Evolutionary conservation across 2,113 vertebrate species (phyloP), one percentile per base, ranked within the genome.

Genomic region (Strix uralensis): DNA sequence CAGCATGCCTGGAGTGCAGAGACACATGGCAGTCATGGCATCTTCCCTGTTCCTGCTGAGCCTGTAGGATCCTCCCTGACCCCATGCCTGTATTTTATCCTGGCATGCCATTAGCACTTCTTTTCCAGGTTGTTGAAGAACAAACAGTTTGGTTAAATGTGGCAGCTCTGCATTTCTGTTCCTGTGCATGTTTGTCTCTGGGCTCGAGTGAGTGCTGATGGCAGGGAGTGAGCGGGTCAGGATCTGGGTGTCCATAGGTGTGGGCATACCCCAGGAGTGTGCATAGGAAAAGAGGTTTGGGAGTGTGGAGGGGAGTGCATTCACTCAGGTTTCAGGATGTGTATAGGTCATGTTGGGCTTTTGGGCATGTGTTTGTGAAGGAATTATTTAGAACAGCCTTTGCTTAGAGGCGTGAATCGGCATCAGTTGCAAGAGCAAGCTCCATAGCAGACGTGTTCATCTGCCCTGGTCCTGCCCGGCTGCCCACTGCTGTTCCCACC

Each of bases 181-280:
- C 26, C 47, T 54, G 44, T 34, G 38, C 3, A 10, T 7, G 15
- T 62, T 51, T 63, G 30, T 42, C 69, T 65, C 36, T 20, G 6
- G 51, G 40, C 8, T 36, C 0, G 0, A 20, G 29, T 5, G 17
- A 38, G 17, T 8, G 23, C 44, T 63, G 67, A 3, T 0, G 2
- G 32, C 20, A 30, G 13, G 19, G 47, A 67, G 9, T 3, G 21
- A 49, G n/a, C 42, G 42, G 19, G 29, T 32, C 0, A 0, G 66
- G 58, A 40, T 42, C 42, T 30, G n/a, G 26, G 18, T 1, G 1
- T 22, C 36, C 26, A 12, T 20, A 16, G 49, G 32, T 29, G 13
- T 55, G 27, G 44, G 12, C 36, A 47, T 13, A 69, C 22, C 17
- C 27, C 11, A 1, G 27, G 42, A 9, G 3, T 5, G 20, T 23